These are phyloP conservation scores for Drosophila subsilvestris DNA, from an alignment of 2,888 invertebrate species.

Conservation along the genomic window DNA sequence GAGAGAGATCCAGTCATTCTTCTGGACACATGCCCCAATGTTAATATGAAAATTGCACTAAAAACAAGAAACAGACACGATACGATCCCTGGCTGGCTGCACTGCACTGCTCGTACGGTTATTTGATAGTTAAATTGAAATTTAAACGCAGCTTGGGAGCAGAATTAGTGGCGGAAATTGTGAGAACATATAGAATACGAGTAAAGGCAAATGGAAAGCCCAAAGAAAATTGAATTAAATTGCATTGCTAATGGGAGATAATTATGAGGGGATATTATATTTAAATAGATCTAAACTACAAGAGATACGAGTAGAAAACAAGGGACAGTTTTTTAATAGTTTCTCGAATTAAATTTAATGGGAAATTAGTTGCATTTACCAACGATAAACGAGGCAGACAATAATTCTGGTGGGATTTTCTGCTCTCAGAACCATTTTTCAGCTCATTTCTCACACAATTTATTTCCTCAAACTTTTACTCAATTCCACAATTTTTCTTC, in stretches of 20 bases:
- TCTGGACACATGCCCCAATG: conserved; percentile 56
- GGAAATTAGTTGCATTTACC: conserved; percentile 20
- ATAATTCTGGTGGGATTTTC: no score
- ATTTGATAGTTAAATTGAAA: conserved; percentile 60
- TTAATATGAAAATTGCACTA: conserved; percentile 79
- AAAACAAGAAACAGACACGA: conserved; percentile 41
- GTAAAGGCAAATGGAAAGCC: background rate
- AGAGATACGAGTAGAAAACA: background rate
- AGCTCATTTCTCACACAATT: background rate
- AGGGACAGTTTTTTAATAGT: background rate
- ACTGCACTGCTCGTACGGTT: conserved; percentile 53
- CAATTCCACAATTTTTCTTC: background rate
- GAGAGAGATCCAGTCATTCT: conserved; percentile 46
- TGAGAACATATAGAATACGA: conserved; percentile 21
- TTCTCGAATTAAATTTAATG: conserved; percentile 7
- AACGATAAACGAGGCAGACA: conserved; percentile 8
- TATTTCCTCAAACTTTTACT: background rate
- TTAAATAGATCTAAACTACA: conserved; percentile 30
- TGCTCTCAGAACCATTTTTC: background rate
- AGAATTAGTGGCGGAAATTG: conserved; percentile 12
- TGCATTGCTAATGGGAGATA: conserved; percentile 33
- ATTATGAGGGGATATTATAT: conserved; percentile 36
- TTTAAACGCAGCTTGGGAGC: conserved; percentile 54
- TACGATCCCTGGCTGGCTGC: conserved; percentile 26
- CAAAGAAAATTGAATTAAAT: conserved; percentile 39